Percentiles rank a stretch among this genome's conserved stretches.
phyloP scores from a whole-genome alignment of 1,140 invertebrate species.

The Cherax destructor region DNA sequence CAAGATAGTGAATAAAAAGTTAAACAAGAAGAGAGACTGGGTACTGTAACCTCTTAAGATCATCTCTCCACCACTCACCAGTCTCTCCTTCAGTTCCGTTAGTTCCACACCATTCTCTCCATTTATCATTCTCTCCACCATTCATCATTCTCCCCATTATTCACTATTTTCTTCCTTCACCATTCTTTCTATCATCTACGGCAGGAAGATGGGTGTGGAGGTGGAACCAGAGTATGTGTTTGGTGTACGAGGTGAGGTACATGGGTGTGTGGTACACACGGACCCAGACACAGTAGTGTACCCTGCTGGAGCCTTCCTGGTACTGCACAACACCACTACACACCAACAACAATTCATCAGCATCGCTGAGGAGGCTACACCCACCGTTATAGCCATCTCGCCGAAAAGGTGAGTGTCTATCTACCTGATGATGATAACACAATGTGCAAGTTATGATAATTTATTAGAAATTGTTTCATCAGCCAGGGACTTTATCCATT shows the following conservation, averaged over 20 bases:
- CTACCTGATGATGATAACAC: neutral
- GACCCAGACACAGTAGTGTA: slow-evolving; percentile 61
- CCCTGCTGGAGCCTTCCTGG: slow-evolving; percentile 68
- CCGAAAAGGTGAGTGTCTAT: slow-evolving; percentile 54
- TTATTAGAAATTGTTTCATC: too few species aligned
- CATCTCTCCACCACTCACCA: too few species aligned
- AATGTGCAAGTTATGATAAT: too few species aligned
- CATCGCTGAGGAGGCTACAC: slow-evolving; percentile 52
- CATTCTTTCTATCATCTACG: neutral
- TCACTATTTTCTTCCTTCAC: neutral
- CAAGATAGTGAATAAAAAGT: too few species aligned
- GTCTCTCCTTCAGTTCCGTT: too few species aligned
- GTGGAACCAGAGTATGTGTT: slow-evolving; percentile 66
- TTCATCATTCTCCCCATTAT: neutral
- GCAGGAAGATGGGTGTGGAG: slow-evolving; percentile 18
- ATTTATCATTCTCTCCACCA: neutral
- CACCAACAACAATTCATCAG: slow-evolving; percentile 50
- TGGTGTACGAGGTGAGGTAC: slow-evolving; percentile 61
- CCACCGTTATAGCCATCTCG: slow-evolving; percentile 67
- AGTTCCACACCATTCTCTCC: neutral
- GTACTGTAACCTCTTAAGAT: too few species aligned
- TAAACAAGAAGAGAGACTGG: too few species aligned
- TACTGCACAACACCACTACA: slow-evolving; percentile 59
- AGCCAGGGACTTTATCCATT: too few species aligned
- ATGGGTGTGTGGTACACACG: slow-evolving; percentile 59